Evolutionary conservation across 2,797 vertebrate genomes (phyloP).

Genomic region (Macrochelys suwanniensis): DNA sequence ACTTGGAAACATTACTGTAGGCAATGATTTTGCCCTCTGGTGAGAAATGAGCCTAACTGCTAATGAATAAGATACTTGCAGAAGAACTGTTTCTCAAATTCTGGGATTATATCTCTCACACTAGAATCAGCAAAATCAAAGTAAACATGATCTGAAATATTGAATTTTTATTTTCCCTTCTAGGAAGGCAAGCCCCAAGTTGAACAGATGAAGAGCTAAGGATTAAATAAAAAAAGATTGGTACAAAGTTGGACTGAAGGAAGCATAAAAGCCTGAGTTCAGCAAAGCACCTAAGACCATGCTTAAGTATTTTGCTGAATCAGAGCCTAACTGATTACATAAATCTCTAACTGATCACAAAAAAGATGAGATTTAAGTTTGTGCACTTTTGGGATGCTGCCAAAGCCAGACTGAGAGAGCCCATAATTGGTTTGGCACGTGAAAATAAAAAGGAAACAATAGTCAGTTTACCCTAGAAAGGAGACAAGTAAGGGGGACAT

Average conservation of each 20-base stretch:
- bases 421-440: background rate
- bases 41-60: background rate
- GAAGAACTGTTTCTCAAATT: background rate
- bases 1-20: background rate
- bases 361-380: background rate
- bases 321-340: background rate
- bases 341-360: background rate
- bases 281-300: background rate
- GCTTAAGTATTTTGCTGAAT: conserved; percentile 21
- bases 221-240: conserved; percentile 14
- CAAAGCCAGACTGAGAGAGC: background rate
- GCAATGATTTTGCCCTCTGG: background rate
- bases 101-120: background rate
- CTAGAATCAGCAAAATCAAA: background rate
- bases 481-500: background rate
- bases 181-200: background rate
- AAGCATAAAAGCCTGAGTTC: background rate
- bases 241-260: background rate
- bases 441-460: background rate
- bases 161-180: background rate
- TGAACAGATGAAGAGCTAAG: background rate
- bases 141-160: background rate
- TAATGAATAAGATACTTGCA: background rate
- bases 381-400: background rate
- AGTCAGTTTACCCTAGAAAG: background rate